Evolutionary conservation across 2,113 vertebrate species (phyloP).

Genomic region (Etia nguti): DNA sequence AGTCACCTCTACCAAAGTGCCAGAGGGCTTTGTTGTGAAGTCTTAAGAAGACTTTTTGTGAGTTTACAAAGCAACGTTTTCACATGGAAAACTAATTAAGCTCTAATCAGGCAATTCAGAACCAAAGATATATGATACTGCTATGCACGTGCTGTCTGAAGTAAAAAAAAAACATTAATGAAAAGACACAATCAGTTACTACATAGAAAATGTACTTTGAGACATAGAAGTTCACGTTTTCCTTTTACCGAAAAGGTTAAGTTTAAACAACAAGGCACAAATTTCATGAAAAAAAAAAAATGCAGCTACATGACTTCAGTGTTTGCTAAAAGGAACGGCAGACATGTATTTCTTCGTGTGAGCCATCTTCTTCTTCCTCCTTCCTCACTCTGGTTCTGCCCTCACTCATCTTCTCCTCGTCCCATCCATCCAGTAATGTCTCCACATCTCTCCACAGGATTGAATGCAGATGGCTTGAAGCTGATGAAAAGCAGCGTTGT

Average conservation of each 20-base stretch:
- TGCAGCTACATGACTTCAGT: neutral
- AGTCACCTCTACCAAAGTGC: neutral
- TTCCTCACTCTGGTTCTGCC: neutral
- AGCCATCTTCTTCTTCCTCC: neutral
- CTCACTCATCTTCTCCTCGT: neutral
- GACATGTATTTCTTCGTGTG: neutral
- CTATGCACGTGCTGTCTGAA: neutral
- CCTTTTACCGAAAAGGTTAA: neutral
- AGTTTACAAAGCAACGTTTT: neutral
- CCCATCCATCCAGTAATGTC: neutral
- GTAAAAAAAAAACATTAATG: neutral
- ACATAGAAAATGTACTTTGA: neutral
- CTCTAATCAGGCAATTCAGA: neutral
- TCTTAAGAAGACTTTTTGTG: neutral
- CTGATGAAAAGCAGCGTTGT: slow-evolving; percentile 46
- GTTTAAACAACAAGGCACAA: neutral
- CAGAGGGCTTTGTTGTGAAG: neutral
- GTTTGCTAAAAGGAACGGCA: neutral
- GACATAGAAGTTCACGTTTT: neutral
- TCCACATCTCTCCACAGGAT: neutral
- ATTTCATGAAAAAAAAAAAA: neutral
- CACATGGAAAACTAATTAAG: neutral
- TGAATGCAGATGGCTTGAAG: slow-evolving; percentile 13
- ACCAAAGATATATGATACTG: neutral
- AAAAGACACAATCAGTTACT: neutral